Evolutionary conservation across 2,888 invertebrate genomes (phyloP), one percentile per base, ranked within the genome.

Genomic region (Melanchra persicariae): DNA sequence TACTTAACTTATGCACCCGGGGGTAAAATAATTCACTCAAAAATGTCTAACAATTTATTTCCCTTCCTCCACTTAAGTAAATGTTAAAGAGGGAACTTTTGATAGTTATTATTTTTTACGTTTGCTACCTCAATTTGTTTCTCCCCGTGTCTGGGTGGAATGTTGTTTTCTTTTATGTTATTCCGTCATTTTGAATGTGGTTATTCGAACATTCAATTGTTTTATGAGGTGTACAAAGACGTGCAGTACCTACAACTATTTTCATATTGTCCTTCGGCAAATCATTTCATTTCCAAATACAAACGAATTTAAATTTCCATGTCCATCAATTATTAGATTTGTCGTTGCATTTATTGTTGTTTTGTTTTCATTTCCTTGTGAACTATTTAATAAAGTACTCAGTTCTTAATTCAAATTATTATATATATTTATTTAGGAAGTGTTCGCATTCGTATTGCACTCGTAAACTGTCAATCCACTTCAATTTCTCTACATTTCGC

Each of bases 31-130:
- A 87, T 89, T 89, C 87, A 86, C 86, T 87, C 85, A 87, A 87
- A 90, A 90, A 91, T 86, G 89, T 87, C 87, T 89, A 86, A 87
- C 87, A 90, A 89, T 90, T 90, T 87, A 87, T 89, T 88, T 84
- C 82, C 84, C 85, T 81, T 71, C 82, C 82, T 77, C 79, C 87
- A 78, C 76, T 79, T 82, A 84, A 85, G 84, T 77, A 87, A 89
- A 89, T 89, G 87, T 87, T 88, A 87, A 85, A 84, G 85, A 83
- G 83, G 81, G 81, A 82, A 77, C 81, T 82, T 87, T 86, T 81
- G 84, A 82, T 84, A 81, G 85, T 81, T 76, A 83, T 83, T 78
- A 81, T 84, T 79, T 85, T 80, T 83, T 81, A 84, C 78, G 74
- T 78, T 85, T 74, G 66, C 65, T 62, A 73, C 76, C 77, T 75